Base-by-base conservation (phyloP, 64 coral and sea anemone genomes). In the Stichodactyla helianthus region DNA sequence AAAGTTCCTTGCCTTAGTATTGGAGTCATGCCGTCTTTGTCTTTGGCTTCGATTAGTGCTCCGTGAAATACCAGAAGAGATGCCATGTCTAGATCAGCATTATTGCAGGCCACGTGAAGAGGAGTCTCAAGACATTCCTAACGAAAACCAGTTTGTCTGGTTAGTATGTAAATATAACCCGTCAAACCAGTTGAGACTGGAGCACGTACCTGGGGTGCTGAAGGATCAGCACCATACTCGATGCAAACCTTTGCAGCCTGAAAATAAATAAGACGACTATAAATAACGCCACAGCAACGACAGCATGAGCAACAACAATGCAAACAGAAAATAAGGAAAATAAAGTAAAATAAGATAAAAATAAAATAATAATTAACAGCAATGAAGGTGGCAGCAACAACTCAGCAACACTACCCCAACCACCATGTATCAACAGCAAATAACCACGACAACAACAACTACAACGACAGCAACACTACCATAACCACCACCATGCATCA, bases 1-100 rank as follows among this genome's bases (percentile, higher is more conserved):
- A 2, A 58, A 58, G 9, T 58, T 58, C 52, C 0, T 14, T 77
- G 91, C 93, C 93, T 95, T 27, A 95, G 70, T 79, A 95, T 88
- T 10, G 93, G 86, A n/a, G 93, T 95, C 93, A 95, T 95, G 57
- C 89, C 89, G 35, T 91, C 93, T 12, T 89, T 85, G 17, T 95
- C 93, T 85, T 92, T 86, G 62, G 71, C 27, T 11, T 91, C 76
- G 78, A 95, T 86, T 0, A 22, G 17, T 26, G 93, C 93, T 53
- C 77, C 82, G 19, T 95, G 89, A 10, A 60, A 60, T 12, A 95
- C 79, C 6, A 95, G 86, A 19, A 95, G 53, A 65, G 87, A 63
- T 2, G 79, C 87, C 82, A 95, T 92, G 20, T 89, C 93, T 0
- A 85, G 52, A 28, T 95, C 26, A 7, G 80, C 87, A 7, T 85